phyloP scores from a whole-genome alignment of 2,113 vertebrate genomes.

The Caloenas nicobarica region DNA sequence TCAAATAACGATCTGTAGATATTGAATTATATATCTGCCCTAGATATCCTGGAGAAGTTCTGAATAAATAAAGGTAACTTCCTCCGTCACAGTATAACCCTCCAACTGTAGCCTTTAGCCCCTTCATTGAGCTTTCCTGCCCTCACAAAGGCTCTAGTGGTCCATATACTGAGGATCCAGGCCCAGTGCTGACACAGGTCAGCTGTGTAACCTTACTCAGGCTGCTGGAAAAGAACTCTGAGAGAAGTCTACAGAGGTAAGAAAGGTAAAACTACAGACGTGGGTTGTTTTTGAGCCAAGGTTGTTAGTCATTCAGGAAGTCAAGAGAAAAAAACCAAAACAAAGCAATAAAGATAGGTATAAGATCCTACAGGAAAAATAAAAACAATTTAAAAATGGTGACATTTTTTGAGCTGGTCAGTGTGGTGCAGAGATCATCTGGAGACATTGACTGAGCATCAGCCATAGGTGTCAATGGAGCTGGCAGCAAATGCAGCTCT shows the following conservation, averaged over 20 bases:
- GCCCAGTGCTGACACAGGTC: not conserved
- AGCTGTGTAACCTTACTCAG: not conserved
- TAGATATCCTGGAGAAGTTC: not conserved
- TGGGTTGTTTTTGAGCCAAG: not conserved
- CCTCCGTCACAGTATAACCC: not conserved
- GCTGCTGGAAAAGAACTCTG: not conserved
- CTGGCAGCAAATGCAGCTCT: not conserved
- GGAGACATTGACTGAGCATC: not conserved
- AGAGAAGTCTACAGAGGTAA: not conserved
- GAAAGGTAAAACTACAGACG: not conserved
- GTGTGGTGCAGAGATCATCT: not conserved
- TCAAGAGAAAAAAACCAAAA: not conserved
- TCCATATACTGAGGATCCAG: not conserved
- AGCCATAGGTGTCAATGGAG: not conserved
- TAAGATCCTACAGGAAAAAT: not conserved
- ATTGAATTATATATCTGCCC: not conserved
- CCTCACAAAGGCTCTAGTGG: not conserved
- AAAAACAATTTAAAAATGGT: not conserved
- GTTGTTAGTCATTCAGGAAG: not conserved
- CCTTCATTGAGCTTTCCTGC: not conserved
- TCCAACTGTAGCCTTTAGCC: not conserved
- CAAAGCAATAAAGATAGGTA: not conserved
- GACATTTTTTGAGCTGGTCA: accelerated
- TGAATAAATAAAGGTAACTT: not conserved
- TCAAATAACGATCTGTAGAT: not conserved